A percentile compares a stretch with the other conserved stretches of the same genome.
Conservation (phyloP, 2,888 invertebrate species). For the Cerceris ruficornis region DNA sequence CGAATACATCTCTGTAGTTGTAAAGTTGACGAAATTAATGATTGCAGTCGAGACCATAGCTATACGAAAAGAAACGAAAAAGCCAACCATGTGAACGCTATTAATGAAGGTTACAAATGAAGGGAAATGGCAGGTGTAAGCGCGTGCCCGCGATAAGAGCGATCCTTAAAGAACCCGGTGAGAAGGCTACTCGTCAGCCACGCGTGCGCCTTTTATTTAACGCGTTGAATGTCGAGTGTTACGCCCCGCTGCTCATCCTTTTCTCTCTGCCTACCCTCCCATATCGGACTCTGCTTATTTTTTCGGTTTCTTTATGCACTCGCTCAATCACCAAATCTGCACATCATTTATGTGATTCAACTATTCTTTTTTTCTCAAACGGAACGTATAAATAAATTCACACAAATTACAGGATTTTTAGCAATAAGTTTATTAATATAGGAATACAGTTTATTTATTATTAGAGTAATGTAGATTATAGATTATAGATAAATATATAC, state of each 20-base stretch:
- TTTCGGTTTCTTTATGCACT: too few relatives aligned
- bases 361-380: too few relatives aligned
- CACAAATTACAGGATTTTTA: too few relatives aligned
- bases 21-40: constrained; percentile 30
- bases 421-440: too few relatives aligned
- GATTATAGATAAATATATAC: too few relatives aligned
- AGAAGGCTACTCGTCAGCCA: constrained; percentile 2
- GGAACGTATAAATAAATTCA: too few relatives aligned
- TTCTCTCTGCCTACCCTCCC: background rate
- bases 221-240: background rate
- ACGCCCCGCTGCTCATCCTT: background rate
- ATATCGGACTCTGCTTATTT: too few relatives aligned
- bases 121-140: constrained; percentile 55
- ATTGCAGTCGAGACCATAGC: constrained; percentile 23
- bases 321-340: too few relatives aligned
- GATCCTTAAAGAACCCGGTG: constrained; percentile 13
- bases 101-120: constrained; percentile 63
- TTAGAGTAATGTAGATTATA: too few relatives aligned
- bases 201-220: constrained; percentile 16
- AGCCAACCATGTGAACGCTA: constrained; percentile 7
- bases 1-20: background rate
- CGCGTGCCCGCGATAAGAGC: constrained; percentile 53
- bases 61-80: constrained; percentile 11
- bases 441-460: too few relatives aligned
- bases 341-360: too few relatives aligned